These are phyloP conservation scores for Hypothenemus hampei DNA, from an alignment of 1,140 invertebrate genomes.

Conservation along the genomic window DNA sequence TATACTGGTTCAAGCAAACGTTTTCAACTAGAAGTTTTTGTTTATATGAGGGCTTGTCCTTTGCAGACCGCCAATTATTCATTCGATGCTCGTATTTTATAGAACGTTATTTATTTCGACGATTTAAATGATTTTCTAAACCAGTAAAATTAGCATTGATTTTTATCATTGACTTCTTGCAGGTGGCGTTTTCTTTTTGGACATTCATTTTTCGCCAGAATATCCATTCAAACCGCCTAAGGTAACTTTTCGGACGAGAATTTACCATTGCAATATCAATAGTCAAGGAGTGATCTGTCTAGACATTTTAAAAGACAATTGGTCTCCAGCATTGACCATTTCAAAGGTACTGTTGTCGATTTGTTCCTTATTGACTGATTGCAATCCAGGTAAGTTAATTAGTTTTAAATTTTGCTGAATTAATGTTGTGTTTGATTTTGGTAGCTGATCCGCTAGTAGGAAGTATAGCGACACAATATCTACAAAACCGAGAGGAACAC, in stretches of 20 bases:
- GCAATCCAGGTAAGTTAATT: conserved; percentile 78
- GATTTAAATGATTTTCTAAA: too few species aligned
- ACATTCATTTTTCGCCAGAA: conserved; percentile 93
- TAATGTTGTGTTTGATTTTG: background rate
- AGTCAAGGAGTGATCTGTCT: conserved; percentile 94
- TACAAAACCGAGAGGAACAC: conserved; percentile 95
- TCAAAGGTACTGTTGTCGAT: conserved; percentile 92
- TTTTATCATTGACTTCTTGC: background rate
- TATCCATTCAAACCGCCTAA: conserved; percentile 98
- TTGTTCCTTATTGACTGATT: conserved; percentile 92
- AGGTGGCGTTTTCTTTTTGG: conserved; percentile 88
- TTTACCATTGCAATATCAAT: conserved; percentile 97
- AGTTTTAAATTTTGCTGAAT: background rate
- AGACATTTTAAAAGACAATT: conserved; percentile 94
- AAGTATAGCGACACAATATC: conserved; percentile 96
- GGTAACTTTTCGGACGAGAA: conserved; percentile 93
- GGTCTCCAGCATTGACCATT: conserved; percentile 92
- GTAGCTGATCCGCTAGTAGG: conserved; percentile 93
- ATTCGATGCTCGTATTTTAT: too few species aligned
- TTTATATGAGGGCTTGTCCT: too few species aligned
- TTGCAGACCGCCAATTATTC: too few species aligned
- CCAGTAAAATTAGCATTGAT: too few species aligned
- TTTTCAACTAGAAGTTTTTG: too few species aligned
- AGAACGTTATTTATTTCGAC: too few species aligned
- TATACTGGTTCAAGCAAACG: too few species aligned